A percentile compares a stretch with the other conserved stretches of the same genome.
These are phyloP conservation scores for Cheumatopsyche charites DNA, from an alignment of 1,140 invertebrate species.

Conservation along the genomic window DNA sequence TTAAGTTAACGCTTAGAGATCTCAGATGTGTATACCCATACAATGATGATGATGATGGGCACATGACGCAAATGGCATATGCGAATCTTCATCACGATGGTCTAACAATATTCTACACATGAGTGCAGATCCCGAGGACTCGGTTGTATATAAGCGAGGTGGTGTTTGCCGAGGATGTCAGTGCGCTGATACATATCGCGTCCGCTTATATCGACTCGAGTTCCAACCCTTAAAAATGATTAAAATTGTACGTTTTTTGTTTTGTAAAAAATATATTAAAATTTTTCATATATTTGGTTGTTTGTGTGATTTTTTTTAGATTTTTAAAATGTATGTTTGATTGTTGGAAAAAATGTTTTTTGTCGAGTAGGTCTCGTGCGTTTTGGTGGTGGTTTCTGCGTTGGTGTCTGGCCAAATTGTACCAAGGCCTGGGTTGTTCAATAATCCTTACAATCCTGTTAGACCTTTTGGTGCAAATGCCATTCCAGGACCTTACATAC, in stretches of 20 bases:
- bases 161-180: background rate
- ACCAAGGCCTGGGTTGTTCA: constrained; percentile 46
- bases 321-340: constrained; percentile 7
- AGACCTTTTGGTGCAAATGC: constrained; percentile 47
- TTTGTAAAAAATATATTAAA: constrained; percentile 10
- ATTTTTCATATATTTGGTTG: background rate
- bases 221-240: constrained; percentile 26
- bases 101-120: constrained; percentile 9
- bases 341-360: constrained; percentile 36
- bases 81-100: constrained; percentile 5
- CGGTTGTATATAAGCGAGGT: constrained; percentile 11
- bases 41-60: constrained; percentile 11
- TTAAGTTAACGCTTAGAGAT: background rate
- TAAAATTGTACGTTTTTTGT: background rate
- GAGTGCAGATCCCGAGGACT: background rate
- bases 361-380: background rate
- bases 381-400: constrained; percentile 30
- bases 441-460: constrained; percentile 50
- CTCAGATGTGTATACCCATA: background rate
- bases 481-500: constrained; percentile 49
- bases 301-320: too few relatives aligned
- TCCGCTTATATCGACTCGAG: background rate
- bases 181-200: background rate
- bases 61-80: constrained; percentile 12
- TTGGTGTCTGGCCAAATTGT: constrained; percentile 37